A percentile compares a stretch with the other conserved stretches of the same genome.
Conservation (phyloP, 2,797 vertebrate species). For the Stomatorhinus walkeri region DNA sequence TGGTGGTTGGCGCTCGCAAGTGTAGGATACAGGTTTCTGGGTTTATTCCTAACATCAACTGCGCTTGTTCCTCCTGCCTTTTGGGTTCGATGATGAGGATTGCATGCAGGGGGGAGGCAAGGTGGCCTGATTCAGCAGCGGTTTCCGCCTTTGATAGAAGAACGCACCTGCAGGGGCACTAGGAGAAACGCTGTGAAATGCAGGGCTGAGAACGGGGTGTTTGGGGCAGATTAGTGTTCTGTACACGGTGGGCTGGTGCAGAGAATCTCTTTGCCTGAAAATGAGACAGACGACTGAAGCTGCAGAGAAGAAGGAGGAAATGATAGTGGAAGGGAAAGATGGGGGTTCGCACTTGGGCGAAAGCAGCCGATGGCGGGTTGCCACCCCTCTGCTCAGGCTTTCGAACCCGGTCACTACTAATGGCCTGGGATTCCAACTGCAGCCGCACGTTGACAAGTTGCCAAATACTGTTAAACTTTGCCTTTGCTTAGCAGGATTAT, state of each 20-base stretch:
- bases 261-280: background rate
- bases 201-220: background rate
- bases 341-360: constrained; percentile 11
- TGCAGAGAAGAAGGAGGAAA: background rate
- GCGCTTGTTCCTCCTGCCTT: background rate
- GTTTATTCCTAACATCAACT: background rate
- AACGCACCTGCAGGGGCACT: background rate
- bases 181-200: background rate
- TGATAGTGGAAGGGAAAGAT: background rate
- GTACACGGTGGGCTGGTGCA: background rate
- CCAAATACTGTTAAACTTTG: background rate
- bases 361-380: constrained; percentile 34
- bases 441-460: too few species aligned
- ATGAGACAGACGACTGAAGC: constrained; percentile 14
- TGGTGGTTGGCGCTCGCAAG: background rate
- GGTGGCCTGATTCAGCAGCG: background rate
- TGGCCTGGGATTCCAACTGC: background rate
- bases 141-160: background rate
- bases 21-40: background rate
- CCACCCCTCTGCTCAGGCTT: background rate
- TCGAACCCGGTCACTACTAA: background rate
- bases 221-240: background rate
- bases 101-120: background rate
- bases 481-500: background rate
- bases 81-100: background rate